A percentile compares a stretch with the other conserved stretches of the same genome.
phyloP scores from a whole-genome alignment of 2,113 vertebrate species.

The Oxyruncus cristatus region DNA sequence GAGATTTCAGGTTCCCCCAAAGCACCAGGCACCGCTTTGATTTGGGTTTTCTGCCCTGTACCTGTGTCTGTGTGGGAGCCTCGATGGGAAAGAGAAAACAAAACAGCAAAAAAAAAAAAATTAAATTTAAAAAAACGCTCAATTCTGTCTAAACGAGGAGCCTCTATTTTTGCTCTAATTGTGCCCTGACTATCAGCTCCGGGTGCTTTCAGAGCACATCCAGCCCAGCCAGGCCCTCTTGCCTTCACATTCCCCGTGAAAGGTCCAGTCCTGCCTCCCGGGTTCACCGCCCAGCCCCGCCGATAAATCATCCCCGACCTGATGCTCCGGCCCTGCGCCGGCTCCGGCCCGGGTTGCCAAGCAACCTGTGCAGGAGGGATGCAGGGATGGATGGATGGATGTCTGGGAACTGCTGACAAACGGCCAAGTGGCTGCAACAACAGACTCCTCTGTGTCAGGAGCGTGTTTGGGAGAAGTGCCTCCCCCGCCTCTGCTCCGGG shows the following conservation, averaged over 20 bases:
- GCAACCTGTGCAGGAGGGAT: slow-evolving; percentile 82
- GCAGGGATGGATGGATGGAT: background rate
- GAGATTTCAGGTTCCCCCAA: background rate
- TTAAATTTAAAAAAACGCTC: background rate
- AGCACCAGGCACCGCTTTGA: background rate
- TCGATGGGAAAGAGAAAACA: background rate
- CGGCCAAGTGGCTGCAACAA: slow-evolving; percentile 85
- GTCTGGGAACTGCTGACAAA: slow-evolving; percentile 80
- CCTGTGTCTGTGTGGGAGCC: background rate
- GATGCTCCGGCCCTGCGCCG: slow-evolving; percentile 81
- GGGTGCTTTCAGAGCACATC: background rate
- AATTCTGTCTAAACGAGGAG: background rate
- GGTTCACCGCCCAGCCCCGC: slow-evolving; percentile 77
- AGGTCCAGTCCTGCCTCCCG: slow-evolving; percentile 82
- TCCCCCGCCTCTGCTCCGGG: slow-evolving; percentile 47
- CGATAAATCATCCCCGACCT: slow-evolving; percentile 93
- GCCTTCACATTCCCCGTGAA: slow-evolving; percentile 48
- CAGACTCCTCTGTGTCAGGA: slow-evolving; percentile 81
- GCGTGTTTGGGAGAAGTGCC: slow-evolving; percentile 79
- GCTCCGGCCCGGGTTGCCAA: slow-evolving; percentile 89
- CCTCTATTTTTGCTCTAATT: background rate
- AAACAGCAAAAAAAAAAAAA: background rate
- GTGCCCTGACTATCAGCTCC: background rate
- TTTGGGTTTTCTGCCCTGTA: background rate
- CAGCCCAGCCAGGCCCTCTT: background rate